Percentiles rank a stretch among this genome's conserved stretches.
Evolutionary conservation across 2,113 vertebrate genomes (phyloP).

Genomic region (Sturnus vulgaris): DNA sequence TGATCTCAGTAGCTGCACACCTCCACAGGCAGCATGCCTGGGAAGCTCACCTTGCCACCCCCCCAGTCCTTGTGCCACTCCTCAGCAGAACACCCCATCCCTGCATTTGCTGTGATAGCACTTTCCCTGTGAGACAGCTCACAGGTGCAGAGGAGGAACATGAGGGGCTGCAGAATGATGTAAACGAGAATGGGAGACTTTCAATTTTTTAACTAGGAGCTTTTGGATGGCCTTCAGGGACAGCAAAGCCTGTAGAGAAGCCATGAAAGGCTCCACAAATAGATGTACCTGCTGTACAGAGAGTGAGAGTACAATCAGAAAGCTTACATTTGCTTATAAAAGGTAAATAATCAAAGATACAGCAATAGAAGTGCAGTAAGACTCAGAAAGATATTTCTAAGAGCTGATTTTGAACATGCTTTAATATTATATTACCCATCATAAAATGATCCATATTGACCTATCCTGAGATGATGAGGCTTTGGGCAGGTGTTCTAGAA

Average conservation of each 20-base stretch:
- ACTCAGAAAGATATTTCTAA: neutral
- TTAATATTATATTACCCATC: neutral
- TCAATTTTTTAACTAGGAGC: neutral
- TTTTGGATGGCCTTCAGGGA: neutral
- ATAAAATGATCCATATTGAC: neutral
- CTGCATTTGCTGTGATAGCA: neutral
- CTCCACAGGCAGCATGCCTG: neutral
- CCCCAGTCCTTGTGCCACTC: neutral
- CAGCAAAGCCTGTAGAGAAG: neutral
- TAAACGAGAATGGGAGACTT: rapidly evolving
- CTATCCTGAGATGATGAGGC: neutral
- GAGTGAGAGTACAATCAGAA: neutral
- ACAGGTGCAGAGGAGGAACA: neutral
- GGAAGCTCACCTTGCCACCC: neutral
- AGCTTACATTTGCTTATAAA: neutral
- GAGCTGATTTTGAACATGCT: neutral
- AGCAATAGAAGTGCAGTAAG: neutral
- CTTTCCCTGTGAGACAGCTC: neutral
- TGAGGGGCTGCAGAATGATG: neutral
- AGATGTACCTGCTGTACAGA: neutral
- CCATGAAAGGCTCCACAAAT: neutral
- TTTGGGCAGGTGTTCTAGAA: neutral
- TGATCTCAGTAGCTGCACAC: neutral
- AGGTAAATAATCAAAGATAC: neutral
- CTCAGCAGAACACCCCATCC: neutral